A percentile compares a stretch with the other conserved stretches of the same genome.
Evolutionary conservation across 2,888 invertebrate species (phyloP).

Genomic region (Clepsis dumicolana): DNA sequence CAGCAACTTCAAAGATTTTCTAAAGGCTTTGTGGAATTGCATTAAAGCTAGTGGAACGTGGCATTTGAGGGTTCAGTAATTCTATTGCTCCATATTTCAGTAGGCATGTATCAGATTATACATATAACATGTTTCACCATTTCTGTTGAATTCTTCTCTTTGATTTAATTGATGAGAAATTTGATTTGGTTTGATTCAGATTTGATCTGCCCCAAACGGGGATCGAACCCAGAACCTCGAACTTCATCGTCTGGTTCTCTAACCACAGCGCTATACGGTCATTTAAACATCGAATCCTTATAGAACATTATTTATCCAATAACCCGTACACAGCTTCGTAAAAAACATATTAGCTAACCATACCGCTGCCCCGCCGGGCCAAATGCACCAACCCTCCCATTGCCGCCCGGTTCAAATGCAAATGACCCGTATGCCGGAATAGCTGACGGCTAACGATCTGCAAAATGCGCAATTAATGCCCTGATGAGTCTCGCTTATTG

Average conservation of each 20-base stretch:
- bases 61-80: neutral
- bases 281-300: too few species aligned
- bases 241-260: too few species aligned
- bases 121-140: too few species aligned
- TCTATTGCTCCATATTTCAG: neutral
- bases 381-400: conserved; percentile 12
- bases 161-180: too few species aligned
- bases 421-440: conserved; percentile 57
- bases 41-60: conserved; percentile 16
- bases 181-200: too few species aligned
- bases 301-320: conserved; percentile 1
- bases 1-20: conserved; percentile 45
- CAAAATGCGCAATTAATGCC: conserved; percentile 53
- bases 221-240: too few species aligned
- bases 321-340: conserved; percentile 16
- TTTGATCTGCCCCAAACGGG: too few species aligned
- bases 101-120: too few species aligned
- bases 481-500: conserved; percentile 37
- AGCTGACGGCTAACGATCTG: conserved; percentile 54
- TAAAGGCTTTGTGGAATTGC: conserved; percentile 8
- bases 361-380: too few species aligned
- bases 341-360: conserved; percentile 26
- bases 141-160: too few species aligned
- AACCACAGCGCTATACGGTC: too few species aligned
- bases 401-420: conserved; percentile 53